Base-by-base conservation (phyloP, 2,888 invertebrate genomes). In the Chymomyza caudatula region DNA sequence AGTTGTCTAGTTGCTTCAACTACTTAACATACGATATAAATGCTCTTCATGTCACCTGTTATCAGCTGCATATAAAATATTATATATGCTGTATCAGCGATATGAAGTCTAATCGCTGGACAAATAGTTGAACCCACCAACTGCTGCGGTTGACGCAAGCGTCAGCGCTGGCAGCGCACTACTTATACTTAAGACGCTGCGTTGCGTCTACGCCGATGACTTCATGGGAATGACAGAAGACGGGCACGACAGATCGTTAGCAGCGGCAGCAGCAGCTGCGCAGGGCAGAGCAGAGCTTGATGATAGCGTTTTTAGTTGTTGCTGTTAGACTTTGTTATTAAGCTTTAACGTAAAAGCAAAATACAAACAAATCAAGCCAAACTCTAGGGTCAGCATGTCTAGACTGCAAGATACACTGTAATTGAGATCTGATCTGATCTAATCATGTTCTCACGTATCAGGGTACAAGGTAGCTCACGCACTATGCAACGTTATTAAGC, bases 181-280 rank as follows among this genome's bases (percentile, higher is more conserved):
- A 11, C 11, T 43, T 15, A 47, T 15, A 17, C 15, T 15, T 15
- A 17, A 17, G 44, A 17, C 15, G 43, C 4, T 1, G n/a, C n/a
- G n/a, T 43, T 43, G 15, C 51, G 51, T 29, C 54, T 8, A 4
- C 17, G 11, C 20, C 44, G 78, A 71, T 76, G 76, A 76, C 78
- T 76, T 76, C 78, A 76, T 76, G 57, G 52, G 63, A 51, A 65
- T 65, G 64, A 53, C 56, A 61, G 47, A 51, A 57, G 69, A 56
- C 5, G 5, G 44, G 44, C 29, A 37, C 11, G 11, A 11, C 29
- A 11, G 29, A 37, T 37, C 29, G 29, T 8, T 37, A 37, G 11
- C 25, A 25, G 25, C 25, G 4, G 25, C 4, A 6, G 29, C 11
- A 37, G 11, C 25, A 25, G 25, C 25, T 25, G 25, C 4, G 25